These are phyloP conservation scores for Phrynocephalus versicolor DNA, from an alignment of 2,113 vertebrate genomes.

Conservation along the genomic window DNA sequence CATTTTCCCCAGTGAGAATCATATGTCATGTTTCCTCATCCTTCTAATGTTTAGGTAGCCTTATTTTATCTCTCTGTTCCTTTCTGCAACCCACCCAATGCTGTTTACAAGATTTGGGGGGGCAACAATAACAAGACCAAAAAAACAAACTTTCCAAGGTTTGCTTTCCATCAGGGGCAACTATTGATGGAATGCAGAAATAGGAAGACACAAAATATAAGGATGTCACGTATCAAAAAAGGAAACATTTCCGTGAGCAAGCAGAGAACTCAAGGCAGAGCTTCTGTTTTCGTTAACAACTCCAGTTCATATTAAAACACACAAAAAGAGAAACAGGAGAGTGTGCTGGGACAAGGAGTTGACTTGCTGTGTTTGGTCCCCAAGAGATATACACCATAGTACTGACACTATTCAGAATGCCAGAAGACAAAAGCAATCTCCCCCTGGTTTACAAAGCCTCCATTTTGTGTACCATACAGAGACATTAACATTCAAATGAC, in stretches of 20 bases:
- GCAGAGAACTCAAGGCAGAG: no score
- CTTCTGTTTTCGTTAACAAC: background rate
- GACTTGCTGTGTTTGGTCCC: background rate
- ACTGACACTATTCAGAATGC: background rate
- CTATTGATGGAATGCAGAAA: background rate
- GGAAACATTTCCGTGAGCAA: background rate
- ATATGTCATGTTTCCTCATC: background rate
- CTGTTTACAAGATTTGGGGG: no score
- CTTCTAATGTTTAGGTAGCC: background rate
- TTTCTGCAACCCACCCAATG: background rate
- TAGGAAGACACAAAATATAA: background rate
- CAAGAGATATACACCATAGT: background rate
- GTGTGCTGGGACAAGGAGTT: background rate
- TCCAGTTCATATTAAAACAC: background rate
- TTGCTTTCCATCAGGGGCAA: background rate
- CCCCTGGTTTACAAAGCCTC: constrained; percentile 29
- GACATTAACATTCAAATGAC: constrained; percentile 53
- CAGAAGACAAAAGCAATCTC: background rate
- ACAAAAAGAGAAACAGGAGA: background rate
- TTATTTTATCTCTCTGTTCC: background rate
- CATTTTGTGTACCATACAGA: constrained; percentile 53
- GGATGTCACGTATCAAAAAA: background rate
- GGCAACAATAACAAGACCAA: no score
- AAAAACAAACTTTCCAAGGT: no score
- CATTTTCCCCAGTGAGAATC: background rate